Conservation (phyloP, 2,888 invertebrate species). For the Colostygia pectinataria region DNA sequence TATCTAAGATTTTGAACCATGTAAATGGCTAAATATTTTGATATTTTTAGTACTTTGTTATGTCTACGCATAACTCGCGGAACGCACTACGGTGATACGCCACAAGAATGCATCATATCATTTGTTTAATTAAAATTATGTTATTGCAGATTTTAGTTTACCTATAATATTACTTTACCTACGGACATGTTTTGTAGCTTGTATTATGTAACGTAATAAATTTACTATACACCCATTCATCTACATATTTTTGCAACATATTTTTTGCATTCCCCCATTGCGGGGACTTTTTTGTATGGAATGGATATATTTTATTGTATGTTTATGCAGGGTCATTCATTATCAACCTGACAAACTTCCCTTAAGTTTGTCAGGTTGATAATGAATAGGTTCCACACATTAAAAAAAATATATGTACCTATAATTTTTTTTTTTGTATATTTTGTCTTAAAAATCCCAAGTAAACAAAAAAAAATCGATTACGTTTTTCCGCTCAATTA, state of each 20-base stretch:
- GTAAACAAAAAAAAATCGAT: too few relatives aligned
- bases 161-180: conserved; percentile 63
- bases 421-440: too few relatives aligned
- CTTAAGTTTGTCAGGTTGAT: too few relatives aligned
- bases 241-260: conserved; percentile 30
- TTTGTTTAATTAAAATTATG: conserved; percentile 79
- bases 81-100: conserved; percentile 63
- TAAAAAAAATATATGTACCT: too few relatives aligned
- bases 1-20: conserved; percentile 9
- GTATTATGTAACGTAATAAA: conserved; percentile 36
- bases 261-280: conserved; percentile 50
- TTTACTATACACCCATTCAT: conserved; percentile 54
- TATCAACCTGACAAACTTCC: too few relatives aligned
- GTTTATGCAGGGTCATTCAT: conserved; percentile 36
- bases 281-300: conserved; percentile 81
- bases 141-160: conserved; percentile 65
- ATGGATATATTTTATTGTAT: conserved; percentile 50
- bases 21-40: conserved; percentile 14
- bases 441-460: too few relatives aligned
- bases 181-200: conserved; percentile 57
- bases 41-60: conserved; percentile 42
- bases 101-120: conserved; percentile 84
- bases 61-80: conserved; percentile 48
- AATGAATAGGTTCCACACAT: too few relatives aligned
- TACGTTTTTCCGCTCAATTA: too few relatives aligned